Evolutionary conservation across 2,888 invertebrate genomes (phyloP), one percentile per base, ranked within the genome.

Genomic region (Operophtera brumata): DNA sequence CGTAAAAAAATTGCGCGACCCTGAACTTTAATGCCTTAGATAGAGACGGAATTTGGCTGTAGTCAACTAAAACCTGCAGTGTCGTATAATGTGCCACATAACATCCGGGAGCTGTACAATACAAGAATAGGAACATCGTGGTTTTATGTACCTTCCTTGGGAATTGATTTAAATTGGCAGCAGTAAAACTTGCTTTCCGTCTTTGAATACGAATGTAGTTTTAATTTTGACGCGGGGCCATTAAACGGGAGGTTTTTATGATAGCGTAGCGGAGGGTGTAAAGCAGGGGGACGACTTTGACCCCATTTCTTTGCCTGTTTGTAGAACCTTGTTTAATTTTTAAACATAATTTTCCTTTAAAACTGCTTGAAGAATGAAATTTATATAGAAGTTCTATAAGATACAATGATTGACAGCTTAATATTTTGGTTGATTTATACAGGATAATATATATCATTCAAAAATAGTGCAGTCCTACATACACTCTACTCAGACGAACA

Each of bases 181-280:
- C 76, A 71, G 80, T 82, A 78, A 84, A 84, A 81, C 74, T 80
- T 78, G 71, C 70, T 67, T 60, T 62, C 66, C 62, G 65, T 66
- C 71, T 75, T 75, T 79, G 84, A 83, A 84, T 85, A 81, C 81
- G 71, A 83, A 85, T 83, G 77, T 73, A 64, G 71, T 77, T 81
- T 80, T 80, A 83, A 82, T 82, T 83, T 75, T 70, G 70, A 57
- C 52, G 64, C 49, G 48, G 25, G 43, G 76, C 77, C 68, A 71
- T 59, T 46, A 73, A 62, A 55, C 6, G 9, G 12, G 59, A 47
- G 54, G 28, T 25, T 43, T 36, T 34, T 28, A 34, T n/a, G 20
- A 11, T 20, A 20, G 10, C 11, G 9, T 2, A 32, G 20, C 4
- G 6, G 6, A 8, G 20, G 39, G 2, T 11, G 9, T n/a, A 9